A percentile compares a stretch with the other conserved stretches of the same genome.
These are phyloP conservation scores for Darevskia mixta DNA, from an alignment of 2,797 vertebrate species.

Conservation along the genomic window DNA sequence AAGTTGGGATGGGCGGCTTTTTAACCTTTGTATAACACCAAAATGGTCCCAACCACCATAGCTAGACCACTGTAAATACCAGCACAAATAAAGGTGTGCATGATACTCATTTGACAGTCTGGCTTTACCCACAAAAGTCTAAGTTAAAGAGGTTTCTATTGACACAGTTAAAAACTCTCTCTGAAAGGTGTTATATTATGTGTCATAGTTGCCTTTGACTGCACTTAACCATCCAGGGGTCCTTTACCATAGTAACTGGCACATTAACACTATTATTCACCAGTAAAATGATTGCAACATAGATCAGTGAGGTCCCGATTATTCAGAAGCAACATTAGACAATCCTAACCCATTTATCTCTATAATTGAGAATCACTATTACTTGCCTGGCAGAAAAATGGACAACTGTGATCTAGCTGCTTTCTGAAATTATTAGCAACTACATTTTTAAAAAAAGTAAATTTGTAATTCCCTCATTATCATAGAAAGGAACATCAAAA, in stretches of 20 bases:
- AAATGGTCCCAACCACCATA: no score
- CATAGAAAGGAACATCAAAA: not conserved
- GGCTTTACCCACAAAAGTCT: not conserved
- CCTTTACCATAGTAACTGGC: not conserved
- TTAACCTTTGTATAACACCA: not conserved
- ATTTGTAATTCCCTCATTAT: not conserved
- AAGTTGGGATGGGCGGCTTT: no score
- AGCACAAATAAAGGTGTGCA: not conserved
- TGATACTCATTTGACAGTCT: not conserved
- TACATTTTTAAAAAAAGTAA: not conserved
- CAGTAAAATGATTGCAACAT: not conserved
- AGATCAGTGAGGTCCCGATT: not conserved
- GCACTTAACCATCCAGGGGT: no score
- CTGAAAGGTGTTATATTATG: not conserved
- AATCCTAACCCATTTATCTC: not conserved
- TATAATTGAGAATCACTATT: not conserved
- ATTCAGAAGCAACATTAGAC: conserved; percentile 3
- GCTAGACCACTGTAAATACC: not conserved
- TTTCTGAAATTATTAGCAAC: not conserved
- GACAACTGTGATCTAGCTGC: not conserved
- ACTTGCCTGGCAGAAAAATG: not conserved
- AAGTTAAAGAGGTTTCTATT: not conserved
- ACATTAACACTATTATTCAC: not conserved
- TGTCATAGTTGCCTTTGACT: not conserved
- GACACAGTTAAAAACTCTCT: not conserved